These are phyloP conservation scores for Elymnias hypermnestra DNA, from an alignment of 1,140 invertebrate species.

Conservation along the genomic window DNA sequence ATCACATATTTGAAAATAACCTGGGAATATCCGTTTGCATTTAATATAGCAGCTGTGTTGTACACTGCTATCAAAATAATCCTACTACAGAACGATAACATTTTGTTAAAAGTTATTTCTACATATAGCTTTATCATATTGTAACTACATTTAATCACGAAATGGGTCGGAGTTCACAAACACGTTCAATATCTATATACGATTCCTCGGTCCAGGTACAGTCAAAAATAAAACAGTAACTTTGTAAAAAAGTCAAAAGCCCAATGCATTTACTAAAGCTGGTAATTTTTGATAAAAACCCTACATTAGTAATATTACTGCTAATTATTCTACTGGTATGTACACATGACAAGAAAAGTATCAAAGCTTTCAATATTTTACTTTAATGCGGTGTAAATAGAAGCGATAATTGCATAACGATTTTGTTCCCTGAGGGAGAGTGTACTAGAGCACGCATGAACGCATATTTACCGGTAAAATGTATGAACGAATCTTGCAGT, in stretches of 20 bases:
- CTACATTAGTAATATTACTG: slow-evolving; percentile 50
- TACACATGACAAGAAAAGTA: not conserved
- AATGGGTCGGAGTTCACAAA: slow-evolving; percentile 6
- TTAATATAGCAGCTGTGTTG: too few relatives aligned
- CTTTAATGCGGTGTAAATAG: not conserved
- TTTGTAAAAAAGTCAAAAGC: slow-evolving; percentile 26
- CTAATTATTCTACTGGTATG: slow-evolving; percentile 63
- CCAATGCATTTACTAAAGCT: slow-evolving; percentile 33
- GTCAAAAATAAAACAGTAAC: slow-evolving; percentile 2
- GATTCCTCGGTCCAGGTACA: not conserved
- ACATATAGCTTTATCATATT: slow-evolving; percentile 1
- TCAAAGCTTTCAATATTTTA: too few relatives aligned
- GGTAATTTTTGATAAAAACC: slow-evolving; percentile 47
- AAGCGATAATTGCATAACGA: slow-evolving; percentile 30
- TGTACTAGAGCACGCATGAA: slow-evolving; percentile 59
- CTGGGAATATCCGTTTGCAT: too few relatives aligned
- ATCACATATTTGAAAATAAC: too few relatives aligned
- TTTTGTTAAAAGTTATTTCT: too few relatives aligned
- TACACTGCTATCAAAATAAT: too few relatives aligned
- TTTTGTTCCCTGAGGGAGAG: slow-evolving; percentile 13
- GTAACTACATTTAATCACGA: slow-evolving; percentile 13
- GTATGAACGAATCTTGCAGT: slow-evolving; percentile 58
- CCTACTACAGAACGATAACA: too few relatives aligned
- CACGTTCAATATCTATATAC: not conserved
- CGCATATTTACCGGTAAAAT: slow-evolving; percentile 52